phyloP scores from a whole-genome alignment of 2,797 vertebrate species.

The Pseudochirops cupreus region DNA sequence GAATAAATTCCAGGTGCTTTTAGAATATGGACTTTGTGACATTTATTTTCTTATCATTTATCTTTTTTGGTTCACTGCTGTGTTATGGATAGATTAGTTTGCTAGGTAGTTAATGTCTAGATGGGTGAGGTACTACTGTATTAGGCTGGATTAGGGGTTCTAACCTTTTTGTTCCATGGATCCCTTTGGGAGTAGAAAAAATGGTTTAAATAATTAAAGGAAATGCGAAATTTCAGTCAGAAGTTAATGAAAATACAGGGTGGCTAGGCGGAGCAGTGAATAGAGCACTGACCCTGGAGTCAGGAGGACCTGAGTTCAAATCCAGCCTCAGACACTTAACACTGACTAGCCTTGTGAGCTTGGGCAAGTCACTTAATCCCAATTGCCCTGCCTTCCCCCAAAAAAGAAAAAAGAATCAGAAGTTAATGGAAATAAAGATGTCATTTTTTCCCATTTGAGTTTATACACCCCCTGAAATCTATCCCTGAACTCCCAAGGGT shows the following conservation, averaged over 20 bases:
- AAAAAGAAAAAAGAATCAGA: not conserved
- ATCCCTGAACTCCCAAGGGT: not conserved
- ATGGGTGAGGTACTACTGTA: not conserved
- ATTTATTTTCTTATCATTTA: not conserved
- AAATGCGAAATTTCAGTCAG: not conserved
- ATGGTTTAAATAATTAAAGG: not conserved
- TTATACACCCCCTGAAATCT: not conserved
- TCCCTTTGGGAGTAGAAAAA: not conserved
- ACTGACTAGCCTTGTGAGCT: too few relatives aligned
- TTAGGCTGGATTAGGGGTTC: not conserved
- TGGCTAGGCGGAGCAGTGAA: too few relatives aligned
- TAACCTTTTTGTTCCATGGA: not conserved
- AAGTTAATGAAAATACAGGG: not conserved
- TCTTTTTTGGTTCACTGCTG: constrained; percentile 38
- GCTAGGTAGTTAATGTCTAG: constrained; percentile 30
- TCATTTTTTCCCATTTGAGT: not conserved
- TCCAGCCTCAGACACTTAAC: too few relatives aligned
- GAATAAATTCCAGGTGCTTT: not conserved
- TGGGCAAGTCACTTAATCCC: too few relatives aligned
- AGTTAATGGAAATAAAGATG: not conserved
- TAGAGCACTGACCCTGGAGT: too few relatives aligned
- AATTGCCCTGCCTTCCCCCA: too few relatives aligned
- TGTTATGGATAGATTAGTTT: constrained; percentile 34
- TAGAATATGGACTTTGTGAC: constrained; percentile 12
- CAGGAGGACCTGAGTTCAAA: too few relatives aligned